phyloP scores from a whole-genome alignment of 2,113 vertebrate species.

The Epinephelus cyanopodus region DNA sequence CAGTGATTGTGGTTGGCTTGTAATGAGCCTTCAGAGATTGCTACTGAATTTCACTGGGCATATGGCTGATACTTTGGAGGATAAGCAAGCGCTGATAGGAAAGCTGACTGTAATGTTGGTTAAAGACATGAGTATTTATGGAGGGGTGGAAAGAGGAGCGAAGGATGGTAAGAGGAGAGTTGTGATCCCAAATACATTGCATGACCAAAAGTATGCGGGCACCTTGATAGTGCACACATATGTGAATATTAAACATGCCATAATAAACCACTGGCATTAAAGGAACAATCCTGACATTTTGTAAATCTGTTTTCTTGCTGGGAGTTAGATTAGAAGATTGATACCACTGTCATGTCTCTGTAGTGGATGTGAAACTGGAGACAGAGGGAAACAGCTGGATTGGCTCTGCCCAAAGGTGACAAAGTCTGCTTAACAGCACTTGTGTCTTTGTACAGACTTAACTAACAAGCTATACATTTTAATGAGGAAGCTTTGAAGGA shows the following conservation, averaged over 20 bases:
- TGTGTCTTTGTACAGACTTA: neutral
- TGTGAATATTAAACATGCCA: neutral
- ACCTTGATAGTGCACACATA: neutral
- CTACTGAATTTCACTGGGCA: conserved; percentile 25
- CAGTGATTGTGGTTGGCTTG: conserved; percentile 39
- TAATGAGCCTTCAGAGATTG: conserved; percentile 46
- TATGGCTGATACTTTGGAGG: conserved; percentile 29
- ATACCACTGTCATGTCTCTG: neutral
- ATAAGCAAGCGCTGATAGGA: conserved; percentile 1
- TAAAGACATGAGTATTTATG: conserved; percentile 10
- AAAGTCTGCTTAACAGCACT: neutral
- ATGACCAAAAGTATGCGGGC: neutral
- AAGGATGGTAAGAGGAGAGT: neutral
- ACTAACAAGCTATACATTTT: neutral
- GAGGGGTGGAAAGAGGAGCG: neutral
- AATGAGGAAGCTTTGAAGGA: neutral
- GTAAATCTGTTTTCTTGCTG: neutral
- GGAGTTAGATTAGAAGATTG: neutral
- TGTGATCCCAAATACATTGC: neutral
- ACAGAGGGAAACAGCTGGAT: neutral
- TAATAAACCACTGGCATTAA: neutral
- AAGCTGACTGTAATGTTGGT: neutral
- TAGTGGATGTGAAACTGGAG: neutral
- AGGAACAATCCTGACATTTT: neutral
- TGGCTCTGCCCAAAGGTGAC: neutral